These are phyloP conservation scores for Chlorops oryzae DNA, from an alignment of 1,140 invertebrate species.

Conservation along the genomic window DNA sequence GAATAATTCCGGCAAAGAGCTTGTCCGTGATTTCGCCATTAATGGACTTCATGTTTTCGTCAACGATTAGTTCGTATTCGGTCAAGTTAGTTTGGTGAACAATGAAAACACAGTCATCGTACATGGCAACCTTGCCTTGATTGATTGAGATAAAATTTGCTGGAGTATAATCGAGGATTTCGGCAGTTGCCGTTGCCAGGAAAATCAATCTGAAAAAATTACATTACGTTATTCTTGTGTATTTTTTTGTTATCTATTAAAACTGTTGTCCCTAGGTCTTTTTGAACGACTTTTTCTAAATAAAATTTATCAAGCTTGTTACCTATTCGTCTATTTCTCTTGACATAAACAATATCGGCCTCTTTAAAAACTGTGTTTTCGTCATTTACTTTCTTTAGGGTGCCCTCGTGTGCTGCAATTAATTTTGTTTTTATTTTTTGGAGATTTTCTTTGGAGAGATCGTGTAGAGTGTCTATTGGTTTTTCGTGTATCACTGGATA, in stretches of 20 bases:
- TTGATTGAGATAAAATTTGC: too few relatives aligned
- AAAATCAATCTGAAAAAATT: background rate
- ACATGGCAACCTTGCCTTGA: too few relatives aligned
- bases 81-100: background rate
- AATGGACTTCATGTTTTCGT: background rate
- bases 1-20: background rate
- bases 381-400: too few relatives aligned
- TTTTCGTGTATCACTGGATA: conserved; percentile 6
- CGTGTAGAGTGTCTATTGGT: background rate
- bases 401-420: too few relatives aligned
- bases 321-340: background rate
- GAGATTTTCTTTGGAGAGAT: too few relatives aligned
- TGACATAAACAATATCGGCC: background rate
- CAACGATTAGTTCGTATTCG: background rate
- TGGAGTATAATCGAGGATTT: too few relatives aligned
- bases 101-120: background rate
- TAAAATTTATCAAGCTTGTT: background rate
- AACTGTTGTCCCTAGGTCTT: background rate
- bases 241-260: too few relatives aligned
- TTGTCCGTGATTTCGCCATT: too few relatives aligned
- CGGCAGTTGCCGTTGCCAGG: too few relatives aligned
- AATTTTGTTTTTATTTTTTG: too few relatives aligned
- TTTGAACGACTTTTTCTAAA: background rate
- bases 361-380: background rate
- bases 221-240: too few relatives aligned